These are phyloP conservation scores for Novumbra hubbsi DNA, from an alignment of 2,797 vertebrate species.

Conservation along the genomic window DNA sequence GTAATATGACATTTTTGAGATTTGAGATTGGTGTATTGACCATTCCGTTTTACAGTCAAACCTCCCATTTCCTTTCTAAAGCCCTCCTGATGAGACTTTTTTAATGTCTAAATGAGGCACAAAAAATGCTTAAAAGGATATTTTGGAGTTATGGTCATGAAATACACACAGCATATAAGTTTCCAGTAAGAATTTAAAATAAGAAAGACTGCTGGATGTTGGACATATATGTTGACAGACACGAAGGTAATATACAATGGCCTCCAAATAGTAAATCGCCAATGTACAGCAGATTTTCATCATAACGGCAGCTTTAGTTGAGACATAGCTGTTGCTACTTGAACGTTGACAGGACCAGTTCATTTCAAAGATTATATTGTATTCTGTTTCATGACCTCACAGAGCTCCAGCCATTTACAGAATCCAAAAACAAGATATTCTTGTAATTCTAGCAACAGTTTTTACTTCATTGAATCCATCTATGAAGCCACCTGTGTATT, in stretches of 20 bases:
- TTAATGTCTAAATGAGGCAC: too few relatives aligned
- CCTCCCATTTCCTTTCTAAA: too few relatives aligned
- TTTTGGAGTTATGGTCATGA: too few relatives aligned
- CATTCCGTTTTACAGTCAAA: too few relatives aligned
- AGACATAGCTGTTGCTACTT: not conserved
- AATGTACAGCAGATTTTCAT: not conserved
- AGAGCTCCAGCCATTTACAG: not conserved
- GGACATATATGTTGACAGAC: not conserved
- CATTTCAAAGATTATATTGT: not conserved
- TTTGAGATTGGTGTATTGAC: too few relatives aligned
- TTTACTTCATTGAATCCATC: not conserved
- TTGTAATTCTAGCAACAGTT: not conserved
- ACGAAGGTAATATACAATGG: not conserved
- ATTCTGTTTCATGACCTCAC: not conserved
- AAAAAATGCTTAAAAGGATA: too few relatives aligned
- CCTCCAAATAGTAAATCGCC: not conserved
- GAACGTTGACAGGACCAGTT: not conserved
- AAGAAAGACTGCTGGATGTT: not conserved
- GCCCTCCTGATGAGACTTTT: too few relatives aligned
- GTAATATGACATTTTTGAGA: too few relatives aligned
- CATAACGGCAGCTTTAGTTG: not conserved
- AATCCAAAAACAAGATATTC: not conserved
- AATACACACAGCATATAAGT: too few relatives aligned
- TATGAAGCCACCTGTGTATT: slow-evolving; percentile 6
- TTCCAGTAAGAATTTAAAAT: too few relatives aligned